phyloP scores from a whole-genome alignment of 2,797 vertebrate species.

The Mus caroli region DNA sequence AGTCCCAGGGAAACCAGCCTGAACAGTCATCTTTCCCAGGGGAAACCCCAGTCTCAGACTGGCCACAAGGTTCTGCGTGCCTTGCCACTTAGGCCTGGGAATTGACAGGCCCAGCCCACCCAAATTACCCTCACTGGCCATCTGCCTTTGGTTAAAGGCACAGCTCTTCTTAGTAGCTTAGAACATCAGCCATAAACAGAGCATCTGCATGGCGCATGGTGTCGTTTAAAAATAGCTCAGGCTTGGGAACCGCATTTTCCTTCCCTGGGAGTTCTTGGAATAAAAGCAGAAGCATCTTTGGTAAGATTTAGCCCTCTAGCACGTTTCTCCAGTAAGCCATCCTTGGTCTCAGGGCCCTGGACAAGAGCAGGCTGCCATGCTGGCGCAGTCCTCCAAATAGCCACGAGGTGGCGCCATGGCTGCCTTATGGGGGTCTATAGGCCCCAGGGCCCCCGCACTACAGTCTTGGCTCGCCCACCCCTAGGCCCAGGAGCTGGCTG shows the following conservation, averaged over 20 bases:
- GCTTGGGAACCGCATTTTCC: conserved; percentile 79
- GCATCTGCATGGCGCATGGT: conserved; percentile 74
- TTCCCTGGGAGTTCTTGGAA: conserved; percentile 76
- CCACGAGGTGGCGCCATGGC: conserved; percentile 84
- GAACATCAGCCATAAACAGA: conserved; percentile 73
- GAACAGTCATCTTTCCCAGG: background rate
- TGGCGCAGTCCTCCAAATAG: conserved; percentile 69
- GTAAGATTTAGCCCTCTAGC: conserved; percentile 42
- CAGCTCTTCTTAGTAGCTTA: conserved; percentile 64
- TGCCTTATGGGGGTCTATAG: background rate
- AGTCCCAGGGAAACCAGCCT: background rate
- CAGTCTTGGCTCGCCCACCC: conserved; percentile 44
- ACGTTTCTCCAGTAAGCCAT: background rate
- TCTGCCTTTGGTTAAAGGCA: conserved; percentile 79
- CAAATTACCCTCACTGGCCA: conserved; percentile 68
- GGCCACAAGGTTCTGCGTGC: background rate
- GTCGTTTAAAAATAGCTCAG: conserved; percentile 80
- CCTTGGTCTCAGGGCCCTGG: background rate
- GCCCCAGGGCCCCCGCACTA: background rate
- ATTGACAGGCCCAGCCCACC: conserved; percentile 62
- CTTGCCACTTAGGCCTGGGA: conserved; percentile 59
- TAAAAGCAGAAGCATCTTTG: conserved; percentile 60
- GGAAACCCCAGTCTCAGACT: conserved; percentile 67
- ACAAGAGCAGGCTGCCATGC: conserved; percentile 34
- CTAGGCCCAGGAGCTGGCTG: conserved; percentile 77